Percentiles rank a stretch among this genome's conserved stretches.
These are phyloP conservation scores for Odobenus rosmarus DNA, from an alignment of 2,113 vertebrate genomes.

Conservation along the genomic window DNA sequence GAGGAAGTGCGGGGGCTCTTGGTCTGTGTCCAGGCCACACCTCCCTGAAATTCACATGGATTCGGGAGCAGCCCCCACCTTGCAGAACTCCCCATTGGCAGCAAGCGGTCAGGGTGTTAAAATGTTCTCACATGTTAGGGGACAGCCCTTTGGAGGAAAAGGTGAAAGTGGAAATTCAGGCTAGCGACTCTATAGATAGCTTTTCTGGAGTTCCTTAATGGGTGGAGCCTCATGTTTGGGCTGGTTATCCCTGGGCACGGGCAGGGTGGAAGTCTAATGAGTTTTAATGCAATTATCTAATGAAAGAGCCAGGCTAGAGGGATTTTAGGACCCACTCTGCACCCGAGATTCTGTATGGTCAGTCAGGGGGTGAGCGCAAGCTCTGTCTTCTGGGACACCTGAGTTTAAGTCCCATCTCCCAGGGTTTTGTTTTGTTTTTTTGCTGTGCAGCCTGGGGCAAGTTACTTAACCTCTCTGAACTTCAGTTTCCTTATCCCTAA, in stretches of 20 bases:
- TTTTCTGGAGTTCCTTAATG: too few relatives aligned
- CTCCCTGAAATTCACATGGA: neutral
- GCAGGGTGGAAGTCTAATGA: neutral
- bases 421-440: neutral
- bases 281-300: neutral
- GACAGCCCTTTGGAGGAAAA: neutral
- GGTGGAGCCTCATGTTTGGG: fast-evolving
- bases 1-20: neutral
- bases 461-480: neutral
- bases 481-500: neutral
- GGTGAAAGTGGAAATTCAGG: neutral
- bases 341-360: neutral
- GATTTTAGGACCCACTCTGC: neutral
- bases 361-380: neutral
- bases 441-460: neutral
- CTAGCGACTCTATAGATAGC: neutral
- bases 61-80: neutral
- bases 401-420: neutral
- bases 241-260: neutral
- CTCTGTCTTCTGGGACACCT: neutral
- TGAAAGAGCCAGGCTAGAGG: neutral
- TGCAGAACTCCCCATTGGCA: neutral
- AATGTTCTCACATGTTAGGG: neutral
- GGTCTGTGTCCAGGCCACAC: neutral
- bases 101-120: neutral